Conservation (phyloP, 2,888 invertebrate species). For the Dysmachus trigonus region DNA sequence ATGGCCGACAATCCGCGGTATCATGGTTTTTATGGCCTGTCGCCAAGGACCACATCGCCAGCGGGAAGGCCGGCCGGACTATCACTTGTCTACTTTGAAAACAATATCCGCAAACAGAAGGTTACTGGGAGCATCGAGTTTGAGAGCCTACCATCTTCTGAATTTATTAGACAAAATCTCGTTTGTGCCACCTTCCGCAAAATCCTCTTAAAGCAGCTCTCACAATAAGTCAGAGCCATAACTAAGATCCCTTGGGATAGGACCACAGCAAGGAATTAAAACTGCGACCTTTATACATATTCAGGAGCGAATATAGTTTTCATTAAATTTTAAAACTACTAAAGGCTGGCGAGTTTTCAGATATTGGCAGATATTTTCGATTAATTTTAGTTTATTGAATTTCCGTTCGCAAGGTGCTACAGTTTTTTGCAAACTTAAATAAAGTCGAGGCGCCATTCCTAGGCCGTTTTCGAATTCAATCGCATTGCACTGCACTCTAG, state of each 20-base stretch:
- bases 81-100: neutral
- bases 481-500: too few relatives aligned
- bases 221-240: neutral
- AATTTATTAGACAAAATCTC: neutral
- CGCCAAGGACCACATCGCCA: constrained; percentile 8
- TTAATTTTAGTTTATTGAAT: too few relatives aligned
- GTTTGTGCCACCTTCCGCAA: neutral
- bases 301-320: neutral
- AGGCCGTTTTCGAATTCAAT: too few relatives aligned
- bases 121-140: neutral
- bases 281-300: neutral
- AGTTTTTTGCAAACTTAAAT: too few relatives aligned
- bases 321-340: too few relatives aligned
- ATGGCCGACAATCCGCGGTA: neutral
- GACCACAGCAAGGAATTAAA: neutral
- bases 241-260: neutral
- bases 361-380: too few relatives aligned
- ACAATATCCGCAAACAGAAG: neutral
- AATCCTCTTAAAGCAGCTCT: neutral
- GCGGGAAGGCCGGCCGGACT: neutral
- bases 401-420: too few relatives aligned
- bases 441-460: too few relatives aligned
- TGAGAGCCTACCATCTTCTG: neutral
- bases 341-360: too few relatives aligned
- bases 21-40: constrained; percentile 3